A percentile compares a stretch with the other conserved stretches of the same genome.
Evolutionary conservation across 2,113 vertebrate species (phyloP).

Genomic region (Takifugu bimaculatus): DNA sequence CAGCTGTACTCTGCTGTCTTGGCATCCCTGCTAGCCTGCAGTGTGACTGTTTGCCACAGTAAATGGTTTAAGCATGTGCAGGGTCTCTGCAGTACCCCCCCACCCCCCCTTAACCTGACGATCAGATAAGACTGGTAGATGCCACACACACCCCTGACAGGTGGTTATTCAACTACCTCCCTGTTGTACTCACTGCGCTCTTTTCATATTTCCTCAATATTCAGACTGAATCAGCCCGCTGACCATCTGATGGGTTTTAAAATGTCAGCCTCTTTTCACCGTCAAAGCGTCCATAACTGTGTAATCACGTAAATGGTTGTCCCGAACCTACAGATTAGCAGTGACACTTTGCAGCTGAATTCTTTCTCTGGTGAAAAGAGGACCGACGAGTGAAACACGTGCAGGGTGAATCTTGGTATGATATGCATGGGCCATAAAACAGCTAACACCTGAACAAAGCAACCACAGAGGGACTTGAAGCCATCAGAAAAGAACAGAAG

Average conservation of each 20-base stretch:
- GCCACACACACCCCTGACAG: constrained; percentile 8
- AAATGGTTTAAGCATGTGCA: constrained; percentile 14
- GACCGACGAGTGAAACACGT: too few species aligned
- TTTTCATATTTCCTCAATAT: not conserved
- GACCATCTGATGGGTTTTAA: constrained; percentile 18
- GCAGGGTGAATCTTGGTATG: too few species aligned
- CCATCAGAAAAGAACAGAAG: too few species aligned
- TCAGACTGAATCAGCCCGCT: not conserved
- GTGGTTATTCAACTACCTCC: not conserved
- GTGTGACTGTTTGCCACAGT: constrained; percentile 2
- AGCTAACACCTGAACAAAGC: too few species aligned
- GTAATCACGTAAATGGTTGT: too few species aligned
- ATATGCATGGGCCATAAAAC: too few species aligned
- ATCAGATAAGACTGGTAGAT: constrained; percentile 8
- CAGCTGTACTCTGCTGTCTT: constrained; percentile 9
- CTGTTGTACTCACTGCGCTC: not conserved
- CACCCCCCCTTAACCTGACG: too few species aligned
- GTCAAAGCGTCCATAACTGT: not conserved
- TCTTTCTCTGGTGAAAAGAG: too few species aligned
- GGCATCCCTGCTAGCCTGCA: not conserved
- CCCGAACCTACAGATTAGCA: too few species aligned
- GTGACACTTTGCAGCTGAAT: too few species aligned
- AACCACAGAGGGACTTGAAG: too few species aligned
- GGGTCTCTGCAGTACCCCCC: not conserved
- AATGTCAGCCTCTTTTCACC: constrained; percentile 4